Evolutionary conservation across 2,888 invertebrate species (phyloP).

Genomic region (Drosophila monieri): DNA sequence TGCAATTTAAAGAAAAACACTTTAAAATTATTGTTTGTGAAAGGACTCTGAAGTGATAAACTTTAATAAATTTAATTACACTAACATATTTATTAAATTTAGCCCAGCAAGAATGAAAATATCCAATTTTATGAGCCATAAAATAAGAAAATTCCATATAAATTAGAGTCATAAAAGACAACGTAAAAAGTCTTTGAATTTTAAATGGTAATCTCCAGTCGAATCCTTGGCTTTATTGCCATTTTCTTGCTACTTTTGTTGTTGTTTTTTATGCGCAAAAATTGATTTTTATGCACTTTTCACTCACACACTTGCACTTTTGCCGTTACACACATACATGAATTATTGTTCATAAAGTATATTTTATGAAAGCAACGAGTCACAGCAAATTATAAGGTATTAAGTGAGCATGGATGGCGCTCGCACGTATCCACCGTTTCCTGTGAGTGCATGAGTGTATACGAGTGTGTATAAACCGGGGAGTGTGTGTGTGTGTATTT

Average conservation of each 20-base stretch:
- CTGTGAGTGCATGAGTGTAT: constrained; percentile 17
- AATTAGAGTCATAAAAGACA: background rate
- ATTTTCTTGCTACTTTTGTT: constrained; percentile 30
- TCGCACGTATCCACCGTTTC: constrained; percentile 53
- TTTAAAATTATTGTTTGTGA: background rate
- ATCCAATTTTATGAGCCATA: too few species aligned
- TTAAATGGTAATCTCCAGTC: constrained; percentile 12
- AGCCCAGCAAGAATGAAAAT: too few species aligned
- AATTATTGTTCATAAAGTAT: constrained; percentile 78
- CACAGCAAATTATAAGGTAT: constrained; percentile 77
- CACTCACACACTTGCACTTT: constrained; percentile 38
- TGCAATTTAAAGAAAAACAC: background rate
- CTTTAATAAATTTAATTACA: background rate
- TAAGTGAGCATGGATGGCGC: constrained; percentile 68
- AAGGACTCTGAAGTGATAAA: background rate
- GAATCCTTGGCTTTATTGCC: background rate
- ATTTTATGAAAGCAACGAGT: constrained; percentile 77
- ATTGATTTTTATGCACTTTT: constrained; percentile 78
- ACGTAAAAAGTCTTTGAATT: background rate
- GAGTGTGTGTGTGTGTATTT: constrained; percentile 8
- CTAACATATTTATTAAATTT: background rate
- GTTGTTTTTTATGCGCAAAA: constrained; percentile 68
- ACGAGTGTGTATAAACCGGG: constrained; percentile 1
- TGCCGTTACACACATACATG: constrained; percentile 56
- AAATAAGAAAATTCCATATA: background rate